These are phyloP conservation scores for Polyommatus iphigenia DNA, from an alignment of 2,888 invertebrate genomes.

Conservation along the genomic window DNA sequence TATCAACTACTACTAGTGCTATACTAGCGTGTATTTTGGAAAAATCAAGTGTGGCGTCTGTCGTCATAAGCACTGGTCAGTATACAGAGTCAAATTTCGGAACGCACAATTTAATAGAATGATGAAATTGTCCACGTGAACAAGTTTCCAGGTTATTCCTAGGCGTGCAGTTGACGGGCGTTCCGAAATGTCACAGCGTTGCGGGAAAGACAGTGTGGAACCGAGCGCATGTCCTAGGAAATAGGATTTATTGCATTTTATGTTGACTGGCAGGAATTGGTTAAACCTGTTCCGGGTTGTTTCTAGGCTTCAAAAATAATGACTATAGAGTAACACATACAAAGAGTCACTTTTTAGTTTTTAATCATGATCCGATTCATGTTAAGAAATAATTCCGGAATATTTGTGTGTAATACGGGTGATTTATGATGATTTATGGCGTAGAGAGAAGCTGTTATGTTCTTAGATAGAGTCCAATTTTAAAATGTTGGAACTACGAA, in stretches of 20 bases:
- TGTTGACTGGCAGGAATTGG: not conserved
- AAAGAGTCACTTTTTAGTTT: not conserved
- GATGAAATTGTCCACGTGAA: not conserved
- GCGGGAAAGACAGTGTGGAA: conserved; percentile 1
- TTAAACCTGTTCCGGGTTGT: not conserved
- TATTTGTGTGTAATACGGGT: not conserved
- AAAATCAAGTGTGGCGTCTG: not conserved
- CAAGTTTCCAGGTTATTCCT: not conserved
- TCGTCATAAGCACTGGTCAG: not conserved
- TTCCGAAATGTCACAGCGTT: not conserved
- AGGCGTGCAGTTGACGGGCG: not conserved
- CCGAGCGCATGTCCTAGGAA: not conserved
- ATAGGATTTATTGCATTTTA: conserved; percentile 14
- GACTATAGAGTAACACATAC: not conserved
- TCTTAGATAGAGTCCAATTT: no score
- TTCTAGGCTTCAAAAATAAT: not conserved
- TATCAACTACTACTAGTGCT: no score
- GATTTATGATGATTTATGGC: not conserved
- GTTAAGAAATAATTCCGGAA: no score
- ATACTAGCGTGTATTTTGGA: no score
- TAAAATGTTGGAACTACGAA: no score
- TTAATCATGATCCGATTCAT: not conserved
- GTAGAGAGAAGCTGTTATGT: no score
- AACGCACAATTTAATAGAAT: not conserved
- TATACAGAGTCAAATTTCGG: not conserved